Percentiles rank a stretch among this genome's conserved stretches.
These are phyloP conservation scores for Thymallus thymallus DNA, from an alignment of 2,113 vertebrate genomes.

Conservation along the genomic window DNA sequence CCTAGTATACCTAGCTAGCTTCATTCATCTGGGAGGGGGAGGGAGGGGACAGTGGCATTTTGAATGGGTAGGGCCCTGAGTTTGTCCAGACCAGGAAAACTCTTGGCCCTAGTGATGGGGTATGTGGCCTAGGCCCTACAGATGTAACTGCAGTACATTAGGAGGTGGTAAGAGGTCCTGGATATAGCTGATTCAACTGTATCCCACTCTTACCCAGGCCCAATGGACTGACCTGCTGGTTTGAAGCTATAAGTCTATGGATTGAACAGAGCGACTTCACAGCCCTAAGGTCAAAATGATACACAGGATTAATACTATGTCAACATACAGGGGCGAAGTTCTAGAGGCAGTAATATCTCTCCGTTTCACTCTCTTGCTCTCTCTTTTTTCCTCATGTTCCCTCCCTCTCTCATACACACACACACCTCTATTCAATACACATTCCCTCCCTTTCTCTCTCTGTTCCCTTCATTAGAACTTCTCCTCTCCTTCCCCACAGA, in stretches of 20 bases:
- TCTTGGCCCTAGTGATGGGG: background rate
- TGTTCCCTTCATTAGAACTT: background rate
- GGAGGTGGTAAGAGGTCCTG: no score
- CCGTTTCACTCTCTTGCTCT: background rate
- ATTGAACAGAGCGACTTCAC: background rate
- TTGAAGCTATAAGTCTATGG: background rate
- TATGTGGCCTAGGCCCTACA: background rate
- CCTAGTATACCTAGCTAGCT: no score
- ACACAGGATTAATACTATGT: background rate
- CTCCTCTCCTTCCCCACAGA: constrained; percentile 59
- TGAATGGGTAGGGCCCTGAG: background rate
- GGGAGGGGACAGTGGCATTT: background rate
- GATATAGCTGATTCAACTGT: background rate
- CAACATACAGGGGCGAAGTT: background rate
- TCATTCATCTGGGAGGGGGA: no score
- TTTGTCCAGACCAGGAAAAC: background rate
- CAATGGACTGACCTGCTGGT: background rate
- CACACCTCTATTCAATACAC: background rate
- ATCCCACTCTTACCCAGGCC: background rate
- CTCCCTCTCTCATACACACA: background rate
- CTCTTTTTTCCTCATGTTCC: background rate
- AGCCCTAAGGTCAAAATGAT: background rate
- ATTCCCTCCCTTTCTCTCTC: background rate
- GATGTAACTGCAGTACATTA: no score
- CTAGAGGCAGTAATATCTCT: background rate